Conservation (phyloP, 2,797 vertebrate genomes). For the Peromyscus melanophrys region DNA sequence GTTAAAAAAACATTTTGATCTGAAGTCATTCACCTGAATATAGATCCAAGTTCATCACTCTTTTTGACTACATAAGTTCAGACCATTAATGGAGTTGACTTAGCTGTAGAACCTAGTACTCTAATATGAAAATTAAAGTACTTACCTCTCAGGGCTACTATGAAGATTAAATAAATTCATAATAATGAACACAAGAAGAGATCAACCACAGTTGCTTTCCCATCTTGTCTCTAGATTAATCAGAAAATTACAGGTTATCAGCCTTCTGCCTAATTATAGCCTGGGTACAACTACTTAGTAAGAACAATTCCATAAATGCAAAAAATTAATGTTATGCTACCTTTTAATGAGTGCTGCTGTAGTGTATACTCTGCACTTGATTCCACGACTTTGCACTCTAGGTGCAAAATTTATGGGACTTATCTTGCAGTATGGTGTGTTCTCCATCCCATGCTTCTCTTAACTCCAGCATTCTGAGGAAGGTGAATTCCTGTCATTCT, state of each 20-base stretch:
- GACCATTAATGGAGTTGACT: neutral
- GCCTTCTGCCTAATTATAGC: neutral
- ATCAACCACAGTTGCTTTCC: neutral
- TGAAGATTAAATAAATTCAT: slow-evolving; percentile 50
- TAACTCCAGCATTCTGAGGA: neutral
- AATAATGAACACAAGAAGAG: neutral
- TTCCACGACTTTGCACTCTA: neutral
- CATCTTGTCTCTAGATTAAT: slow-evolving; percentile 44
- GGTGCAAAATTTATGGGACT: neutral
- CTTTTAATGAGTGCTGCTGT: neutral
- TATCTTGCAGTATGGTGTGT: neutral
- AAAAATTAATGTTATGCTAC: neutral
- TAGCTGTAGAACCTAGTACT: neutral
- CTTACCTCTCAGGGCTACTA: neutral
- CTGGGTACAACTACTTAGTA: neutral
- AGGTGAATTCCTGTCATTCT: neutral
- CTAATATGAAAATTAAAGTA: slow-evolving; percentile 44
- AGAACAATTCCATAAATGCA: neutral
- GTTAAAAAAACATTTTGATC: neutral
- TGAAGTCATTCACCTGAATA: neutral
- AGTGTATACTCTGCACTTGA: neutral
- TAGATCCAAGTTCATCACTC: neutral
- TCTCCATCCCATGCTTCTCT: neutral
- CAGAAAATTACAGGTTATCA: slow-evolving; percentile 36
- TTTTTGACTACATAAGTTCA: neutral